Evolutionary conservation across 1,140 invertebrate genomes (phyloP), one percentile per base, ranked within the genome.

Genomic region (Arctopsyche grandis): DNA sequence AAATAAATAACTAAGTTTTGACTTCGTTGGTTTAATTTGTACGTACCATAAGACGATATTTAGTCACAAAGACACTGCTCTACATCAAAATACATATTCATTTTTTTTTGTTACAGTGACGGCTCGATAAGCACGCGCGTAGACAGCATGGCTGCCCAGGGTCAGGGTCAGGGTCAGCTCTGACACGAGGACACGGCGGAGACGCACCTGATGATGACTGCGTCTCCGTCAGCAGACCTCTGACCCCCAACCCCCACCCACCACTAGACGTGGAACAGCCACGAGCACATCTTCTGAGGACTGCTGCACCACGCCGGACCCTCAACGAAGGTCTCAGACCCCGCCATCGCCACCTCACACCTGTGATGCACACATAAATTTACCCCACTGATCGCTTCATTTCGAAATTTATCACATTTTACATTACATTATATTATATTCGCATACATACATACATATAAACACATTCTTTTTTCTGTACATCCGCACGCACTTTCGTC

Each of bases 261-360:
- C 60, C 79, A 80, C 81, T 82, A 82, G 81, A 82, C 81, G 79
- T 82, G 81, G 81, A 80, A 82, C 81, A 82, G 81, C 81, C 81
- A 82, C 79, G 81, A 82, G 77, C 81, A 82, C 81, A 80, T 82
- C 77, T 82, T 82, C 81, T 82, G 81, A 82, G 81, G 77, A 71
- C 77, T 71, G 21, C 77, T 60, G 29, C 69, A 26, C 77, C 77
- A 43, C 69, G 69, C 66, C 48, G 43, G 22, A 26, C 76, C 43
- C n/a, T 38, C 10, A 10, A 14, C 43, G 38, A 38, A 1, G 19
- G 16, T 10, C 75, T 16, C 75, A 4, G 10, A 38, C 46, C 29
- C 60, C 21, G 43, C 60, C 29, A 77, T 21, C 48, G 26, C 63
- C 43, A 69, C 66, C 1, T 77, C 76, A 10, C 76, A 70, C n/a